Base-by-base conservation (phyloP, 1,140 invertebrate genomes). In the Oedothorax gibbosus region DNA sequence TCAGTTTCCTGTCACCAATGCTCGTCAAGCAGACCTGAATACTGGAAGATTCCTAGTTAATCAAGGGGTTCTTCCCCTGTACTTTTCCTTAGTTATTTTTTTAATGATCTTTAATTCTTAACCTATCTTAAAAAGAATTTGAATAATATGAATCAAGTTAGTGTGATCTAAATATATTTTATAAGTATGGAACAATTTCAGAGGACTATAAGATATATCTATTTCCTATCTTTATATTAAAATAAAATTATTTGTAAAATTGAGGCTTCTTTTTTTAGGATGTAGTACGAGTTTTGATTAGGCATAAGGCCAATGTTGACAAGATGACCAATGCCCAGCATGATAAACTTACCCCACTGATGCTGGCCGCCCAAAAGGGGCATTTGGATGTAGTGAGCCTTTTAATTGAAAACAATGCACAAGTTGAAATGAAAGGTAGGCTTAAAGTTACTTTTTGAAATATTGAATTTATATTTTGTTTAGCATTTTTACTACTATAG, bases 261-360 rank as follows among this genome's bases (percentile, higher is more conserved):
- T 18, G 11, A 18, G 14, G n/a, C 9, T 0, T 51, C 12, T 71
- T 51, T 2, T 53, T 71, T 51, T 86, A 91, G 89, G 90, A 91
- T 83, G 89, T 90, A 57, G 87, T 91, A 0, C 87, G 88, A 73
- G 87, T 90, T 3, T 87, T 92, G 20, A 86, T 91, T 49, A 89
- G 90, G 76, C 88, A 91, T 87, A 89, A 89, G 68, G 90, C 89
- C 3, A 89, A 91, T 87, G 87, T 91, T 0, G 91, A 92, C 81
- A 89, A 90, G 85, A 87, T 88, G 10, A 86, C 90, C 68, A 90
- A 89, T 65, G 90, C 91, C 20, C 87, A 87, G n/a, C 90, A 90
- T 72, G 88, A 90, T 77, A 91, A 91, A 86, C 68, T 90, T 54
- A 90, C 90, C 71, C 89, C 92, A 7, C 87, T 93, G 7, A 92